These are phyloP conservation scores for Drosophila gaucha DNA, from an alignment of 2,888 invertebrate genomes.

Conservation along the genomic window DNA sequence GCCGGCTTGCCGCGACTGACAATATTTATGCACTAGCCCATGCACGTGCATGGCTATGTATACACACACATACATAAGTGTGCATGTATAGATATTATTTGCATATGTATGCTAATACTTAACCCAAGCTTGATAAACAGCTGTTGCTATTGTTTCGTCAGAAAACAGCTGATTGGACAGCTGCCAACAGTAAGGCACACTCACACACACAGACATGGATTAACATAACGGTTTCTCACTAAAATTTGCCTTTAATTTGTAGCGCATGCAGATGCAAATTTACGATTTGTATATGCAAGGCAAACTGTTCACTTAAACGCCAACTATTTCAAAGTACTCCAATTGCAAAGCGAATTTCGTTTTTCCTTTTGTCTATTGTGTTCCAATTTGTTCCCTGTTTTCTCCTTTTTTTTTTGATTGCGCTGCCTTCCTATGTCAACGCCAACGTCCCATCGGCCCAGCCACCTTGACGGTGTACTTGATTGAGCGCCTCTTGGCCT, in stretches of 20 bases:
- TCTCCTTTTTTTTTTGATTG: not conserved
- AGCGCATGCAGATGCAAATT: not conserved
- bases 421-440: conserved; percentile 19
- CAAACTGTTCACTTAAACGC: conserved; percentile 41
- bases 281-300: conserved; percentile 11
- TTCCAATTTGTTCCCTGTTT: not conserved
- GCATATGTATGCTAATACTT: not conserved
- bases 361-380: not conserved
- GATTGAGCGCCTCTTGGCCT: conserved; percentile 29
- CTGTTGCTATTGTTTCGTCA: conserved; percentile 2
- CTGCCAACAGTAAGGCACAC: not conserved
- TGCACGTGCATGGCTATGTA: not conserved
- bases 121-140: conserved; percentile 8
- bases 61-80: not conserved
- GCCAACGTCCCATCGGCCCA: conserved; percentile 52
- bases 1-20: conserved; percentile 1
- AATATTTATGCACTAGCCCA: not conserved
- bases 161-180: not conserved
- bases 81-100: not conserved
- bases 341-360: conserved; percentile 25
- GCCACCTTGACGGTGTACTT: conserved; percentile 47
- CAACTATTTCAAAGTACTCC: conserved; percentile 26
- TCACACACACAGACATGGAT: not conserved
- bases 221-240: conserved; percentile 18
- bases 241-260: conserved; percentile 41